These are phyloP conservation scores for Leptura quadrifasciata DNA, from an alignment of 2,888 invertebrate genomes.

Conservation along the genomic window DNA sequence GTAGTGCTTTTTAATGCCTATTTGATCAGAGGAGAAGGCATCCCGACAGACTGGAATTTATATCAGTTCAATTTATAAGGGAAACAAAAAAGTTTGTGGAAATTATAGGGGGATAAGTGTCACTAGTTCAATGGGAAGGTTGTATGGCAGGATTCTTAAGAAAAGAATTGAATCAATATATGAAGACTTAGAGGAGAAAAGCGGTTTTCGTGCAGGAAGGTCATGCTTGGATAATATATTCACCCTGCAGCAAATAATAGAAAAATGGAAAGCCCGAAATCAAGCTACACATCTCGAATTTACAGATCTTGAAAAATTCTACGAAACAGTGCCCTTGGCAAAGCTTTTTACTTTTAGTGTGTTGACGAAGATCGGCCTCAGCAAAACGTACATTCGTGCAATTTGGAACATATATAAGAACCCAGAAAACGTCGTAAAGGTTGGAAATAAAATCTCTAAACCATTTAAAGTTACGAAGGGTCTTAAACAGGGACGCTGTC, in stretches of 20 bases:
- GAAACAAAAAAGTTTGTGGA: not conserved
- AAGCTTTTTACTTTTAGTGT: not conserved
- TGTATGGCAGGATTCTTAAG: conserved; percentile 1
- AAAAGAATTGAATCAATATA: not conserved
- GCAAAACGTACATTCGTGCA: no score
- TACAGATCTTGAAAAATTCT: not conserved
- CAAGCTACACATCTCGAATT: not conserved
- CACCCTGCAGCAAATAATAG: not conserved
- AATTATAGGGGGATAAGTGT: no score
- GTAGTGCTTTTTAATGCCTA: not conserved
- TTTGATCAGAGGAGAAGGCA: not conserved
- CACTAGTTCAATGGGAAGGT: not conserved
- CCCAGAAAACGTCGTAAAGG: no score
- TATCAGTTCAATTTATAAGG: not conserved
- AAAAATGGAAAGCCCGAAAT: not conserved
- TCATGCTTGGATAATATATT: no score
- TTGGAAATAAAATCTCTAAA: no score
- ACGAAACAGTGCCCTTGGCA: not conserved
- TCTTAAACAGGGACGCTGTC: no score
- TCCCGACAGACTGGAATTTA: not conserved
- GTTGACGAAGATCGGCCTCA: not conserved
- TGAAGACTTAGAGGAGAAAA: no score
- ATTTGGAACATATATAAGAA: no score
- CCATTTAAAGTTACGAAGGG: no score
- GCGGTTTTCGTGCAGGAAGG: no score